Evolutionary conservation across 2,888 invertebrate species (phyloP), one percentile per base, ranked within the genome.

Genomic region (Exocentrus adspersus): DNA sequence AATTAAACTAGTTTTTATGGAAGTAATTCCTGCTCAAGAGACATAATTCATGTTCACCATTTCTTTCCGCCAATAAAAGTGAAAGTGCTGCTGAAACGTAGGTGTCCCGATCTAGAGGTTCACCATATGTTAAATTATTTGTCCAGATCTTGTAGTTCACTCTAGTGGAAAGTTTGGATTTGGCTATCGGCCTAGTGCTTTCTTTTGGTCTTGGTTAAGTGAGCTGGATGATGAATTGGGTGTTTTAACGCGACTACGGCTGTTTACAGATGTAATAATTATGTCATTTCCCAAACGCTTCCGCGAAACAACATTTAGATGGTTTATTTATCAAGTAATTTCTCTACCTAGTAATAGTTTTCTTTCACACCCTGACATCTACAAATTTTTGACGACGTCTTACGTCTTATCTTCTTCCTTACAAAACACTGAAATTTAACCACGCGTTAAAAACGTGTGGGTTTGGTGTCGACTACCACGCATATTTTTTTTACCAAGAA

Each of bases 51-150:
- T 59, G 53, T 43, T 72, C 69, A 65, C 65, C 73, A 75, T 74
- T 75, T 75, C 72, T 75, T 74, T 73, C 69, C 70, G 64, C 68
- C 67, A 67, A 75, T 75, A 77, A 77, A 77, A 78, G 78, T 78
- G 78, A 78, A 78, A 78, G 77, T 75, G 72, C 70, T 65, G 70
- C 70, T 32, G 68, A 68, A 72, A 73, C 69, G 76, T 75, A 75
- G 76, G 76, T 71, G 75, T 75, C 61, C 62, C 41, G 58, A 65
- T 63, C 57, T 45, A 45, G 61, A 62, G 57, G 41, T 20, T 28
- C 17, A 62, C 62, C 65, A 59, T 53, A 62, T 64, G 64, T 62
- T 62, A 59, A 64, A 65, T 62, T 65, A 54, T 59, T 30, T 54
- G 50, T 48, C 50, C 62, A 32, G 42, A 51, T 30, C 37, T 51